A percentile compares a stretch with the other conserved stretches of the same genome.
These are phyloP conservation scores for Drosophila neocordata DNA, from an alignment of 1,140 invertebrate species.

Conservation along the genomic window DNA sequence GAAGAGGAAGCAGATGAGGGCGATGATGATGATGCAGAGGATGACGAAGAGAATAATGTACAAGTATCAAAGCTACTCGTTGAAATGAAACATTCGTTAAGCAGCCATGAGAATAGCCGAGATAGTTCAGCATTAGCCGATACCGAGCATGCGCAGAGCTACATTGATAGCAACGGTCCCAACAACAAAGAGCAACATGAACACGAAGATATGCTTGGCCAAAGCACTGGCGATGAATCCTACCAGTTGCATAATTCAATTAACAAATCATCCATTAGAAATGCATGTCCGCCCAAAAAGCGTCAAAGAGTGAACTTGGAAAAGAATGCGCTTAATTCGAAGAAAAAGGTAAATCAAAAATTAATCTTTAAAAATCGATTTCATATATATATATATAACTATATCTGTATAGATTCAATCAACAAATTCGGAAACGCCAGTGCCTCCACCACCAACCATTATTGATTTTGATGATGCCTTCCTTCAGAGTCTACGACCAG, in stretches of 20 bases:
- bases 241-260: constrained; percentile 3
- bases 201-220: constrained; percentile 18
- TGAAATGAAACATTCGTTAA: constrained; percentile 39
- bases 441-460: background rate
- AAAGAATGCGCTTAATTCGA: background rate
- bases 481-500: constrained; percentile 66
- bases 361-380: too few species aligned
- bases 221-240: constrained; percentile 37
- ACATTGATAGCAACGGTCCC: background rate
- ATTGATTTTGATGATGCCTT: constrained; percentile 71
- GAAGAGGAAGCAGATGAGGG: constrained; percentile 2
- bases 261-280: background rate
- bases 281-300: constrained; percentile 13
- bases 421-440: background rate
- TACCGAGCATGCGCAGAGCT: constrained; percentile 57
- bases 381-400: background rate
- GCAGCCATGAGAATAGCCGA: constrained; percentile 39
- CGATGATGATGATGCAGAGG: constrained; percentile 11
- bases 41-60: constrained; percentile 10
- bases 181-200: constrained; percentile 12
- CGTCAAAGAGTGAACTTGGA: background rate
- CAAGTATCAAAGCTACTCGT: constrained; percentile 6
- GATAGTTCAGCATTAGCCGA: constrained; percentile 32
- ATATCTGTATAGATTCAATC: background rate
- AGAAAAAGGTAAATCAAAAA: too few species aligned